Conservation (phyloP, 2,113 vertebrate species). For the Cottus gobio region DNA sequence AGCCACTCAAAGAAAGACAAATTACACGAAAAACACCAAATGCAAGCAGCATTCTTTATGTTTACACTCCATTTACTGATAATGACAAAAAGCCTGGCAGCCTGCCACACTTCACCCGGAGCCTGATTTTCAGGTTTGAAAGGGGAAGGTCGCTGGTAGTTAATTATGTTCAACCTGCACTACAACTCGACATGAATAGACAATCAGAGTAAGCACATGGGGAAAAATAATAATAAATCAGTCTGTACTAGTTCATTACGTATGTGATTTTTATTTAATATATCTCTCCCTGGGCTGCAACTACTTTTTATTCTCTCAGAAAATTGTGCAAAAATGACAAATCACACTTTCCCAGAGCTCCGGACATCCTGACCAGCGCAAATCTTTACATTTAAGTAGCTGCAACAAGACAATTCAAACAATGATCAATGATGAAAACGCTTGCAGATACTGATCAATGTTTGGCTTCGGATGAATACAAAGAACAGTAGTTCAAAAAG, state of each 20-base stretch:
- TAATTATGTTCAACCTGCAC: neutral
- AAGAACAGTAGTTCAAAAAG: neutral
- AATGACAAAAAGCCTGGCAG: neutral
- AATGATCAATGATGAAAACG: neutral
- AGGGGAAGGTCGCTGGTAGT: neutral
- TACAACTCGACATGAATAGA: neutral
- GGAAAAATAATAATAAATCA: neutral
- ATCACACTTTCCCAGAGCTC: neutral
- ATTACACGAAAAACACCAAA: constrained; percentile 10
- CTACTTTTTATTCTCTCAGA: neutral
- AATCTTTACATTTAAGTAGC: neutral
- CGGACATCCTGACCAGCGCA: neutral
- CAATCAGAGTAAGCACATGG: neutral
- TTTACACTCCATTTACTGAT: neutral
- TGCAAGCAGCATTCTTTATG: neutral
- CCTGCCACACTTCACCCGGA: neutral
- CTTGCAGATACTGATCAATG: neutral
- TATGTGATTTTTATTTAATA: neutral
- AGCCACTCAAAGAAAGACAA: constrained; percentile 22
- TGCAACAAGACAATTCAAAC: neutral
- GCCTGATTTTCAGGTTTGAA: constrained; percentile 46
- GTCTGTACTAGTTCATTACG: neutral
- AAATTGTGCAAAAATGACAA: neutral
- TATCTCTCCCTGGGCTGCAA: neutral
- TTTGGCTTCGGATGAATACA: neutral